phyloP scores from a whole-genome alignment of 2,888 invertebrate genomes.

The Alviniconcha strummeri region DNA sequence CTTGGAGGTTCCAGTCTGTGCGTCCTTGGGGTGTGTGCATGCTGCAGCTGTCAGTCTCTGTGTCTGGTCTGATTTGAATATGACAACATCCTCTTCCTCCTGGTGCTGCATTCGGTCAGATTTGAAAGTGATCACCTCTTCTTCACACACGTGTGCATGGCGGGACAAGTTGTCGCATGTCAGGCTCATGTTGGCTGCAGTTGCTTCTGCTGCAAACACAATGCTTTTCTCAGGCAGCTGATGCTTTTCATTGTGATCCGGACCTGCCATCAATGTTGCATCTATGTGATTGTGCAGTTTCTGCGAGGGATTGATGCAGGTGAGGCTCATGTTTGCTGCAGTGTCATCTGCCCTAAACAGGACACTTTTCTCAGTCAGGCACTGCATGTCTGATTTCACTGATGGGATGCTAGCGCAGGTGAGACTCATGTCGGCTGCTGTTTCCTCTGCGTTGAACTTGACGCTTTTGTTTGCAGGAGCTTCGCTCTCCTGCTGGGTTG shows the following conservation, averaged over 20 bases:
- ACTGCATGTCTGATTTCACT: too few relatives aligned
- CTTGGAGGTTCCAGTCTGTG: background rate
- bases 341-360: background rate
- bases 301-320: background rate
- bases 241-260: background rate
- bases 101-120: background rate
- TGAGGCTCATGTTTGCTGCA: constrained; percentile 30
- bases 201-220: background rate
- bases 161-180: background rate
- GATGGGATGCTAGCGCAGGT: too few relatives aligned
- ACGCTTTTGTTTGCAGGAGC: too few relatives aligned
- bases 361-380: background rate
- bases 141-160: background rate
- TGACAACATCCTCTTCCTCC: background rate
- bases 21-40: background rate
- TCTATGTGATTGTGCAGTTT: too few relatives aligned
- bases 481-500: too few relatives aligned
- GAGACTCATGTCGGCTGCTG: too few relatives aligned
- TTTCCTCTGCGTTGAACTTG: too few relatives aligned
- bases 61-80: background rate
- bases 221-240: background rate
- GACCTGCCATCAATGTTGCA: too few relatives aligned
- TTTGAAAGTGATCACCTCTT: background rate
- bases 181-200: constrained; percentile 10
- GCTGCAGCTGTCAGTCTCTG: background rate